Base-by-base conservation (phyloP, 2,888 invertebrate genomes). In the Cordilura impudica region DNA sequence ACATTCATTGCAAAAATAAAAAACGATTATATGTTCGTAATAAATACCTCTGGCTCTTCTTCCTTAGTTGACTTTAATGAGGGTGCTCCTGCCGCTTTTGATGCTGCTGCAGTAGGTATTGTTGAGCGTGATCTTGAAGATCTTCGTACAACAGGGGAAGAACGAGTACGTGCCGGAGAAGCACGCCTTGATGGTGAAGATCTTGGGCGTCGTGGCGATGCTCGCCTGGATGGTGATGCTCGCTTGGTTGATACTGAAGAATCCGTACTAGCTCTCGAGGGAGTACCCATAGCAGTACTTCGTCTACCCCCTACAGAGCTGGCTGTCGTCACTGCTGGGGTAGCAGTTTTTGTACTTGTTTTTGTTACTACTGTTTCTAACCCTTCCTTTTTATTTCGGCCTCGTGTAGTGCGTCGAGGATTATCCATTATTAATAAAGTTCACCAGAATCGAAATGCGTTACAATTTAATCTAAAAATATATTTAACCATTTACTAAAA, bases 101-200 rank as follows among this genome's bases (percentile, higher is more conserved):
- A 83, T 53, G 81, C 51, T 12, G 83, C 29, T 2, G 81, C 80
- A 4, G 85, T 72, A n/a, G 83, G 78, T 12, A 83, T 77, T 2
- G 87, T 91, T 75, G 91, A 92, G 54, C 91, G 88, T 6, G 88
- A 85, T 10, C 91, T 87, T 14, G 92, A 92, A 21, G 92, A 92
- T 83, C 91, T 91, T 4, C 91, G 90, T 16, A 90, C 88, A 35
- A 29, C 45, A 4, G 74, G 74, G 7, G 89, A 84, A 23, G 82
- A 87, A 91, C 70, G 87, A 88, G 54, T 83, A 83, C 7, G 82
- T 4, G 63, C 67, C 4, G 84, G 83, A 12, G 83, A 83, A 5
- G 81, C 78, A 0, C 78, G 77, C n/a, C 80, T 78, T 10, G 81
- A 35, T 7, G 83, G 82, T 21, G 83, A 81, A 7, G 54, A 81